Evolutionary conservation across 2,888 invertebrate genomes (phyloP), one percentile per base, ranked within the genome.

Genomic region (Emmelina monodactyla): DNA sequence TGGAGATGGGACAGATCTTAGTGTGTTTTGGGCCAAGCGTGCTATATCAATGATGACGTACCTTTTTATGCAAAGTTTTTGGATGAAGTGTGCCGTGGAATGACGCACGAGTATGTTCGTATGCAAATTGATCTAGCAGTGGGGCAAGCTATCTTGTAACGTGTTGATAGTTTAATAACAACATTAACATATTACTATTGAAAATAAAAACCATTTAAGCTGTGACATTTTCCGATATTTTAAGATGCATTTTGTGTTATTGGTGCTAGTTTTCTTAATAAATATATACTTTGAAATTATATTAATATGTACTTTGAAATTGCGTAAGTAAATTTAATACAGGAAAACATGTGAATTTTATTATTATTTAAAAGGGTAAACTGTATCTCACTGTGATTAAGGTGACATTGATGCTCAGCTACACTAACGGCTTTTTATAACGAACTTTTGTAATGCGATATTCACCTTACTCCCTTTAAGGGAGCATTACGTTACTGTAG

Each of bases 371-470:
- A n/a, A n/a, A n/a, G n/a, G n/a, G n/a, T n/a, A 73, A 72, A 76
- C 75, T 70, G 72, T 69, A 72, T 76, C 72, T 7, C 29, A 12
- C 31, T 11, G 9, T 22, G 25, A 22, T 22, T 4, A 25, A 13
- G 9, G 15, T 19, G 11, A 5, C 30, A 29, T 7, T 10, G 9
- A 29, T 34, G 28, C 13, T n/a, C 9, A 16, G 25, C 67, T n/a
- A n/a, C n/a, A n/a, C n/a, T 73, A 78, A 78, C 78, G 78, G 75
- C 70, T 76, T 66, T 64, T 72, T 72, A 63, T 75, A 78, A 75
- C 76, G 76, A 71, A 78, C 72, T 75, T 76, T 71, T 72, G 78
- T 70, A 78, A 78, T 62, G 64, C 51, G 73, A 78, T 78, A 78
- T 70, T 61, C 60, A 55, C 61, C 55, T 70, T 76, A 72, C 76